Base-by-base conservation (phyloP, 2,888 invertebrate genomes). In the Rutpela maculata region DNA sequence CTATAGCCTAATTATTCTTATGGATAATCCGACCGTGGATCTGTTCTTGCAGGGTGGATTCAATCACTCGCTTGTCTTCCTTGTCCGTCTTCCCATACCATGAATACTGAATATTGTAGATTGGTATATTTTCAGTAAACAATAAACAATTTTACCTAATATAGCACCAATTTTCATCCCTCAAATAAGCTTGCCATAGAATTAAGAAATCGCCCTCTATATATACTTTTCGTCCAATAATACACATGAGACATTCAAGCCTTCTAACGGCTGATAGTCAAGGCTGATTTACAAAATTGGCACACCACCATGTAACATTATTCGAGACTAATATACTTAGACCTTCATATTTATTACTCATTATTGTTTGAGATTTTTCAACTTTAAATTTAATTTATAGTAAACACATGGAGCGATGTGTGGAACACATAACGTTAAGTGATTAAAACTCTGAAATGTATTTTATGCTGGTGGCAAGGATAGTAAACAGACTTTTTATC, bases 351-450 rank as follows among this genome's bases (percentile, higher is more conserved):
- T 70, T 70, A 70, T 70, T 70, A 62, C 38, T 59, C 59, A 38
- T 59, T 70, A 60, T 65, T 65, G 65, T 70, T 70, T 19, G 70
- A 70, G 70, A 60, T 60, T 70, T 60, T 77, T 75, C 73, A 71
- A 74, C 75, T 77, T 43, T 50, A 50, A 50, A 50, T n/a, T 67
- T 70, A 79, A 79, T 77, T 79, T 79, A 77, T 77, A 75, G 74
- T 77, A 79, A 79, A 76, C 79, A 79, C 66, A 75, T 76, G 78
- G 71, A 65, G 72, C 56, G 17, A 50, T 73, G 77, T 77, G 77
- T 75, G 18, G 57, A 69, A 35, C 35, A 57, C 15, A 69, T 56
- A 69, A 38, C 11, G 19, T 63, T 19, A 38, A 65, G 65, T 38
- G 60, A 43, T 60, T 60, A 59, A 59, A 69, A 38, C 26, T 35